Conservation (phyloP, 2,113 vertebrate genomes). For the Dasyornis broadbenti region DNA sequence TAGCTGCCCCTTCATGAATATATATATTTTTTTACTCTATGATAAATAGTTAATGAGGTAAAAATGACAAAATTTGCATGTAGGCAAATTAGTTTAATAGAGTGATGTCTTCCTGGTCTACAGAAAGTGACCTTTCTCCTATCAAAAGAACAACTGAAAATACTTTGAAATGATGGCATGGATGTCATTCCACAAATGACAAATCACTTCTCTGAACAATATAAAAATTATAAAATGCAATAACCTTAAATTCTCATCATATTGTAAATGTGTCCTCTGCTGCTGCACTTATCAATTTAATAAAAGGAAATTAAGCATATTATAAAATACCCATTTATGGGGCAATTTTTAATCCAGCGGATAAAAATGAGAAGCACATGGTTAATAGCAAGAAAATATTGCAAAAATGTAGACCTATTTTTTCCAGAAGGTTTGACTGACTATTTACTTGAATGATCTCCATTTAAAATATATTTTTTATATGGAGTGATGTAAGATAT, state of each 20-base stretch:
- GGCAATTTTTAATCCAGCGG: constrained; percentile 71
- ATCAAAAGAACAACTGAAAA: constrained; percentile 80
- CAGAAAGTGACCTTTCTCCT: constrained; percentile 90
- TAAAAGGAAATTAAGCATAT: constrained; percentile 88
- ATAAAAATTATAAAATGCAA: constrained; percentile 89
- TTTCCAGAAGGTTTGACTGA: constrained; percentile 58
- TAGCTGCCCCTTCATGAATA: constrained; percentile 89
- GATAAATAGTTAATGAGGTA: constrained; percentile 98
- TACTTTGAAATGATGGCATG: constrained; percentile 81
- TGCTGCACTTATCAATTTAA: constrained; percentile 90
- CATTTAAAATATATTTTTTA: constrained; percentile 64
- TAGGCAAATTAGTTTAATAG: constrained; percentile 96
- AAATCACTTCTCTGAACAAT: constrained; percentile 82
- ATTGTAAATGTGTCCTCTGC: constrained; percentile 79
- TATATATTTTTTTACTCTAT: constrained; percentile 84
- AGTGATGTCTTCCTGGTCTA: constrained; percentile 86
- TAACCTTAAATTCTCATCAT: constrained; percentile 89
- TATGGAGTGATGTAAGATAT: constrained; percentile 30
- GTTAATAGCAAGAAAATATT: constrained; percentile 51
- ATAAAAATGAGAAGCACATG: constrained; percentile 62
- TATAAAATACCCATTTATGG: constrained; percentile 85
- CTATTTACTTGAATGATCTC: constrained; percentile 58
- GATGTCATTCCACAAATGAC: constrained; percentile 81
- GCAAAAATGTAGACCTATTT: constrained; percentile 47
- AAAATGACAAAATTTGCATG: constrained; percentile 99